These are phyloP conservation scores for Psittacula derbiana DNA, from an alignment of 2,797 vertebrate genomes.

Conservation along the genomic window DNA sequence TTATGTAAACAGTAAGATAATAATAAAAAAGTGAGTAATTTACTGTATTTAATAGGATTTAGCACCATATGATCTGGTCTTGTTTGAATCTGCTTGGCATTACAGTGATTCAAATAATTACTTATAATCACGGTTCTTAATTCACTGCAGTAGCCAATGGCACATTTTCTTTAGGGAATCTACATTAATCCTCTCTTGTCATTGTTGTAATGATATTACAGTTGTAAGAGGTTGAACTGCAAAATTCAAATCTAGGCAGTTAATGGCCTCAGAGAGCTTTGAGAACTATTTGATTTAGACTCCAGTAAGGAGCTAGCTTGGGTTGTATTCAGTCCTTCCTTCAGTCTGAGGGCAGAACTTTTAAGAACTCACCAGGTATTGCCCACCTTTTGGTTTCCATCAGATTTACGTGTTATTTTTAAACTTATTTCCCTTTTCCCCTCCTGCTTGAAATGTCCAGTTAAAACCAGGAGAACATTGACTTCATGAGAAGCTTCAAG, in stretches of 20 bases:
- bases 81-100: conserved; percentile 6
- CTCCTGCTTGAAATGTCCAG: neutral
- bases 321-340: neutral
- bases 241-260: conserved; percentile 12
- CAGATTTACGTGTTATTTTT: neutral
- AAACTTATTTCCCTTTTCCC: neutral
- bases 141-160: neutral
- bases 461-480: neutral
- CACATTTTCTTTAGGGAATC: conserved; percentile 18
- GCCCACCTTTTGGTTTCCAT: neutral
- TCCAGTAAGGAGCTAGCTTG: neutral
- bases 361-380: neutral
- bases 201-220: neutral
- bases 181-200: conserved; percentile 31
- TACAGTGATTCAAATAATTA: conserved; percentile 9
- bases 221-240: neutral
- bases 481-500: neutral
- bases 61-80: conserved; percentile 5
- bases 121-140: neutral
- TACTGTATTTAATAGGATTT: conserved; percentile 27
- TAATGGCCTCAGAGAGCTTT: neutral
- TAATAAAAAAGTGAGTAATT: neutral
- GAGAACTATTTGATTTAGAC: neutral
- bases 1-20: neutral
- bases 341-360: neutral